Conservation (phyloP, 2,113 vertebrate species). For the Nanorana parkeri region DNA sequence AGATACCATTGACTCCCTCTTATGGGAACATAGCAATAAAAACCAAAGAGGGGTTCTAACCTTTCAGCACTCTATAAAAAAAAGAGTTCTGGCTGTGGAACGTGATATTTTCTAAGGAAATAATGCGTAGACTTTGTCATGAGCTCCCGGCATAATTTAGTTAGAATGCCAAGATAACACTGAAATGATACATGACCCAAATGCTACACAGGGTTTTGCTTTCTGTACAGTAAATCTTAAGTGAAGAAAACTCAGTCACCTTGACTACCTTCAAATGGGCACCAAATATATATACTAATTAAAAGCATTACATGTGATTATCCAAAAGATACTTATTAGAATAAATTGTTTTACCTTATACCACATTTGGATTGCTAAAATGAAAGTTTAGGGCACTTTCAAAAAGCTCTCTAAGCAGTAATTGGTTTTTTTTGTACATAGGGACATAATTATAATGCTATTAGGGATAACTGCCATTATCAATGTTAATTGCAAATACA, state of each 20-base stretch:
- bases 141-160: neutral
- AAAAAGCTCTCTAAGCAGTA: neutral
- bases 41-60: too few species aligned
- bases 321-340: neutral
- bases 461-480: neutral
- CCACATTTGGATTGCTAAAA: neutral
- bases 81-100: neutral
- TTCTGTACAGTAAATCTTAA: neutral
- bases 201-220: neutral
- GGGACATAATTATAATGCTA: neutral
- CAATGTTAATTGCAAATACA: constrained; percentile 1
- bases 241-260: neutral
- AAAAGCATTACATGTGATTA: neutral
- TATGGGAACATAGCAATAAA: too few species aligned
- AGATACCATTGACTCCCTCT: too few species aligned
- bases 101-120: constrained; percentile 1
- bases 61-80: too few species aligned
- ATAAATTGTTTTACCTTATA: neutral
- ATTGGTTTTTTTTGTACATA: constrained; percentile 20
- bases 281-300: neutral
- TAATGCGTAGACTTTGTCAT: neutral
- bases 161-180: neutral
- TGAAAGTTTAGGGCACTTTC: neutral
- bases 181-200: neutral
- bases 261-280: neutral